These are phyloP conservation scores for Lithosia quadra DNA, from an alignment of 2,888 invertebrate species.

Conservation along the genomic window DNA sequence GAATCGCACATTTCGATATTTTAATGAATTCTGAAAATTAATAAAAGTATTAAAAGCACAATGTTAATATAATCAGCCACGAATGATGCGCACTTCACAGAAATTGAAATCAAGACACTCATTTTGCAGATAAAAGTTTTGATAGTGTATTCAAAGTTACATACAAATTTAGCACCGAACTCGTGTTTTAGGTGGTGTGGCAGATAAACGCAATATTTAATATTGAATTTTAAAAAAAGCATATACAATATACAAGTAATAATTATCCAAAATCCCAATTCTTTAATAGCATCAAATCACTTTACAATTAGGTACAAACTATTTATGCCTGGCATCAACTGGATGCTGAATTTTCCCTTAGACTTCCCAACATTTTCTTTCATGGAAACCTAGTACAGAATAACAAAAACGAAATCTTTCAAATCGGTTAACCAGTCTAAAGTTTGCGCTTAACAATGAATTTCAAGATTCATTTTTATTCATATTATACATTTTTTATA, in stretches of 20 bases:
- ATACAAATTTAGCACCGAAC: conserved; percentile 19
- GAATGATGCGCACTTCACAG: conserved; percentile 36
- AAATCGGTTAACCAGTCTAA: neutral
- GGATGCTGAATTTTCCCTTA: too few species aligned
- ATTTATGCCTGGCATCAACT: too few species aligned
- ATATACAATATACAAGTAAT: too few species aligned
- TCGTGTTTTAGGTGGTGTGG: conserved; percentile 22
- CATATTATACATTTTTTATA: neutral
- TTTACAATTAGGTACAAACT: too few species aligned
- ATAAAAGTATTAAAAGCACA: conserved; percentile 15
- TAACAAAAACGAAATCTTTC: too few species aligned
- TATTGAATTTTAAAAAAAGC: too few species aligned
- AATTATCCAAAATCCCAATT: too few species aligned
- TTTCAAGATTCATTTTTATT: neutral
- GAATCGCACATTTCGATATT: conserved; percentile 1
- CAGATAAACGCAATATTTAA: conserved; percentile 18
- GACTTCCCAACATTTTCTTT: too few species aligned
- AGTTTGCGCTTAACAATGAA: neutral
- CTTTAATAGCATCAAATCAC: too few species aligned
- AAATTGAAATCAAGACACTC: conserved; percentile 34
- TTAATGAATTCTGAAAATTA: conserved; percentile 8
- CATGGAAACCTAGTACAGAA: too few species aligned
- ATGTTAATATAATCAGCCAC: conserved; percentile 30
- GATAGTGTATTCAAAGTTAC: conserved; percentile 24
- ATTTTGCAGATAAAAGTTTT: conserved; percentile 28